A percentile compares a stretch with the other conserved stretches of the same genome.
phyloP scores from a whole-genome alignment of 1,140 invertebrate species.

The Ips typographus region DNA sequence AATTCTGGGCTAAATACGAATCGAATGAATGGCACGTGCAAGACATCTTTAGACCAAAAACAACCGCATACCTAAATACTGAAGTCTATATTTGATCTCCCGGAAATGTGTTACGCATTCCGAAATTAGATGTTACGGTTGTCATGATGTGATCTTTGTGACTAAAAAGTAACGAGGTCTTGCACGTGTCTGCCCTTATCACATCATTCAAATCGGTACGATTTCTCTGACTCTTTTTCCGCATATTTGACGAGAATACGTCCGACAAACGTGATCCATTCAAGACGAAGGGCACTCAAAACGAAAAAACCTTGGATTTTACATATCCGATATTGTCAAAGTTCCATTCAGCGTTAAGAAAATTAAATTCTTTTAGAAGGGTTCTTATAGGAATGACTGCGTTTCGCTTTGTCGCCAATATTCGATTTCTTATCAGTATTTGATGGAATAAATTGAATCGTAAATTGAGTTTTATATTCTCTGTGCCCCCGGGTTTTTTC shows the following conservation, averaged over 20 bases:
- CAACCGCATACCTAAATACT: too few relatives aligned
- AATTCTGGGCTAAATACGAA: too few relatives aligned
- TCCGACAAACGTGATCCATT: background rate
- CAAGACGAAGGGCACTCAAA: background rate
- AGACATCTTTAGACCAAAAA: too few relatives aligned
- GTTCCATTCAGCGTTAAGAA: constrained; percentile 5
- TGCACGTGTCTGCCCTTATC: background rate
- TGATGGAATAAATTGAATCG: constrained; percentile 3
- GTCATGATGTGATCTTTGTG: background rate
- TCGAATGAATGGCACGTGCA: too few relatives aligned
- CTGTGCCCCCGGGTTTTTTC: too few relatives aligned
- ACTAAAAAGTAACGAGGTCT: background rate
- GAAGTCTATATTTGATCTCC: constrained; percentile 17
- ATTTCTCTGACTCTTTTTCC: background rate
- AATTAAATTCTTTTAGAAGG: constrained; percentile 15
- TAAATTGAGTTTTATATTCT: background rate
- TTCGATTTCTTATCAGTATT: background rate
- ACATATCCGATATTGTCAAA: constrained; percentile 3
- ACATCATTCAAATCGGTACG: background rate
- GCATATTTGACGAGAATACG: background rate
- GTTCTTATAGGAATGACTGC: constrained; percentile 7
- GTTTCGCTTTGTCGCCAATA: constrained; percentile 8
- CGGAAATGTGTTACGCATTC: constrained; percentile 15
- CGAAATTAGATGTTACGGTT: constrained; percentile 8
- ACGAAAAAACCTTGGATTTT: background rate